phyloP scores from a whole-genome alignment of 2,888 invertebrate genomes.

The Drosophila siamana region DNA sequence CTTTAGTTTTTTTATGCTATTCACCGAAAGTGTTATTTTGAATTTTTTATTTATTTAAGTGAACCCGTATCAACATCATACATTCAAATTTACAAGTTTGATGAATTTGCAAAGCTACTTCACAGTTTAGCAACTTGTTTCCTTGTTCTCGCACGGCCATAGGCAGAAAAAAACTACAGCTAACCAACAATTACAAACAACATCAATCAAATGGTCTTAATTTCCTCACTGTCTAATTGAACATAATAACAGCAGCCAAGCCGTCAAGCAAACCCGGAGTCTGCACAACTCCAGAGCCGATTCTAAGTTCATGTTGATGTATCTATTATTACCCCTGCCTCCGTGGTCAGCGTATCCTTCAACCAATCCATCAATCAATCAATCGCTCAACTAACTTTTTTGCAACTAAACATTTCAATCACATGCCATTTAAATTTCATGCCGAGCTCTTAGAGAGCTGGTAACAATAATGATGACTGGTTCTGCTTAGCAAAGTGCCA shows the following conservation, averaged over 20 bases:
- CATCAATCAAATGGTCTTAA: slow-evolving; percentile 53
- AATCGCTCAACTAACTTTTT: slow-evolving; percentile 48
- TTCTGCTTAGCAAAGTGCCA: slow-evolving; percentile 32
- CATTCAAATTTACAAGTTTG: background rate
- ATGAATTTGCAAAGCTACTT: background rate
- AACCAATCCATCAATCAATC: slow-evolving; percentile 52
- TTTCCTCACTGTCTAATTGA: slow-evolving; percentile 58
- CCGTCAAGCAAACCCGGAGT: background rate
- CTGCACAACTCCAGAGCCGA: background rate
- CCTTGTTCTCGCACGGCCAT: background rate
- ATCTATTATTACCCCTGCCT: slow-evolving; percentile 11
- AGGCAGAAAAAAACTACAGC: slow-evolving; percentile 5
- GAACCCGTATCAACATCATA: background rate
- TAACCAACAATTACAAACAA: slow-evolving; percentile 43
- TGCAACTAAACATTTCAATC: slow-evolving; percentile 64
- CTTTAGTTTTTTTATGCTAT: slow-evolving; percentile 5
- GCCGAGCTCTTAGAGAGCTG: slow-evolving; percentile 20
- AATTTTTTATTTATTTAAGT: background rate
- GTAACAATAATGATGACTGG: slow-evolving; percentile 50
- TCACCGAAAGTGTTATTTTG: slow-evolving; percentile 14
- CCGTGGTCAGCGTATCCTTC: slow-evolving; percentile 1
- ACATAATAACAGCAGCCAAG: slow-evolving; percentile 42
- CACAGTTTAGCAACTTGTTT: slow-evolving; percentile 27
- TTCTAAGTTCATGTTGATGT: slow-evolving; percentile 26
- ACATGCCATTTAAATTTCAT: slow-evolving; percentile 44